Evolutionary conservation across 2,113 vertebrate species (phyloP).

Genomic region (Ochotona curzoniae): DNA sequence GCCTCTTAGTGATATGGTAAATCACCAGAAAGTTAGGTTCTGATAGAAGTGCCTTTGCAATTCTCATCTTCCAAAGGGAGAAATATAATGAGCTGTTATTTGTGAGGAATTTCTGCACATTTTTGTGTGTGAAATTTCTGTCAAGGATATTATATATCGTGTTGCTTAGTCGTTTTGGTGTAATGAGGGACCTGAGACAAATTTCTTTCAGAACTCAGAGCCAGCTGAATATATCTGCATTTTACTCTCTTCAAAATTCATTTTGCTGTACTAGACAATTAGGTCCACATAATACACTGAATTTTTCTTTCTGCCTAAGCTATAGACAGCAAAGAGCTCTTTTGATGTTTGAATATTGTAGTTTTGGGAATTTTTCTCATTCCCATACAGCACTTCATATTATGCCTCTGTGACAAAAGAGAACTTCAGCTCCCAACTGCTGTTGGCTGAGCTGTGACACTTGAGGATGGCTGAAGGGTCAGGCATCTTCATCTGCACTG

Average conservation of each 20-base stretch:
- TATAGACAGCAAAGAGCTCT: background rate
- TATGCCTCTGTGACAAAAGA: background rate
- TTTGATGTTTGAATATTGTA: background rate
- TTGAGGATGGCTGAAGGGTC: background rate
- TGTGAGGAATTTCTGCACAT: background rate
- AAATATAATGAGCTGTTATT: background rate
- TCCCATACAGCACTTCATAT: background rate
- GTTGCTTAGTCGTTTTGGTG: background rate
- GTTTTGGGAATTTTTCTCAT: background rate
- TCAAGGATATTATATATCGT: background rate
- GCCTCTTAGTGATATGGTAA: conserved; percentile 16
- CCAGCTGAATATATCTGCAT: background rate
- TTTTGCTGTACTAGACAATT: background rate
- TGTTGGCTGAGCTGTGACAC: background rate
- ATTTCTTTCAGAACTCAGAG: conserved; percentile 6
- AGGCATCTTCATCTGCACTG: background rate
- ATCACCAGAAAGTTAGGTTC: conserved; percentile 39
- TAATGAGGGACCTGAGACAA: background rate
- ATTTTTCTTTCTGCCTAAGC: conserved; percentile 43
- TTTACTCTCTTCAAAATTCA: background rate
- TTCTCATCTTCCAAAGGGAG: background rate
- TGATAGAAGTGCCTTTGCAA: conserved; percentile 9
- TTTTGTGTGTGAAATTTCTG: conserved; percentile 16
- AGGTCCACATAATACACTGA: background rate
- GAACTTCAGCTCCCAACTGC: background rate